Evolutionary conservation across 2,797 vertebrate species (phyloP).

Genomic region (Bovichtus diacanthus): DNA sequence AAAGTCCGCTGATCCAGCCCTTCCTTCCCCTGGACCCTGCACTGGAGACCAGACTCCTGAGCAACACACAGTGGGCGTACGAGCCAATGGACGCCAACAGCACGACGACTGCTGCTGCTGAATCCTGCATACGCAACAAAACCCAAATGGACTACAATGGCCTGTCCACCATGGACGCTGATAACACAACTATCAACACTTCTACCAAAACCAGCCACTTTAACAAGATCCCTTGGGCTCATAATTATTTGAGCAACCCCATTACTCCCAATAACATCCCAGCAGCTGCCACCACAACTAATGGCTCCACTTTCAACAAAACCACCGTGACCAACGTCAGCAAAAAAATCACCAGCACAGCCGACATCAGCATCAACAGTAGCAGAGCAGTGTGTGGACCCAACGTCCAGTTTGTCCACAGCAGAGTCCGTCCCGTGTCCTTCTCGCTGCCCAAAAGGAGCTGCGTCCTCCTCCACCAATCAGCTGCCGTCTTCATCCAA

Average conservation of each 20-base stretch:
- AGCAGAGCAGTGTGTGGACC: not conserved
- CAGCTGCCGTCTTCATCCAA: conserved; percentile 79
- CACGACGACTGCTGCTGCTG: not conserved
- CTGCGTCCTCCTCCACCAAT: conserved; percentile 78
- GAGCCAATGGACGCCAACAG: conserved; percentile 15
- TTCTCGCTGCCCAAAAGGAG: conserved; percentile 80
- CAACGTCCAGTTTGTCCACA: conserved; percentile 1
- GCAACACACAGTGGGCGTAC: conserved; percentile 47
- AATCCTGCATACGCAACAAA: conserved; percentile 38
- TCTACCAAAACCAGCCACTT: conserved; percentile 28
- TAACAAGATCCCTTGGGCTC: conserved; percentile 60
- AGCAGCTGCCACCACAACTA: conserved; percentile 12
- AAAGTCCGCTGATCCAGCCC: conserved; percentile 53
- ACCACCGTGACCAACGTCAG: not conserved
- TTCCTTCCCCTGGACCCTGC: conserved; percentile 65
- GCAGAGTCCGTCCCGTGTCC: conserved; percentile 74
- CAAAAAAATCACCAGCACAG: not conserved
- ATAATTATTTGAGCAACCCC: conserved; percentile 38
- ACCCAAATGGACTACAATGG: conserved; percentile 33
- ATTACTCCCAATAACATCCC: conserved; percentile 41
- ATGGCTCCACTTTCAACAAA: conserved; percentile 35
- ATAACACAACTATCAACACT: conserved; percentile 4
- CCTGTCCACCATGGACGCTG: not conserved
- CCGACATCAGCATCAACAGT: not conserved
- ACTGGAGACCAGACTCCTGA: conserved; percentile 60